Conservation (phyloP, 2,797 vertebrate species). For the Sebastes matsubarae region DNA sequence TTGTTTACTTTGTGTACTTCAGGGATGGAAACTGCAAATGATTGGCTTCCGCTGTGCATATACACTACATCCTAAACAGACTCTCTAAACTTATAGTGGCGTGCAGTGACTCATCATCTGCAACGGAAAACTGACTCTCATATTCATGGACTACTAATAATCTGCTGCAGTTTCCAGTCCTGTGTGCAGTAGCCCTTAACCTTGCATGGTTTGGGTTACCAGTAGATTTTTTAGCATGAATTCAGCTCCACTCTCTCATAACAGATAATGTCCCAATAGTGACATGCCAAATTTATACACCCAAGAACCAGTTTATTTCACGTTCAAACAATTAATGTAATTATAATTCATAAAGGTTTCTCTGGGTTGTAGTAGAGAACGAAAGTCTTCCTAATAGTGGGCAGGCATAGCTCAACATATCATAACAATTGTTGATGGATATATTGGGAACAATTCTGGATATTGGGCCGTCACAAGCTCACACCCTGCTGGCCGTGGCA, state of each 20-base stretch:
- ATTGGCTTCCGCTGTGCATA: background rate
- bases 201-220: slow-evolving; percentile 71
- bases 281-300: background rate
- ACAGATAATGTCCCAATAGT: background rate
- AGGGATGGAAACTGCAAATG: slow-evolving; percentile 45
- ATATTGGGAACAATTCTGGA: no score
- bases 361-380: background rate
- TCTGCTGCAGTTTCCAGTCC: slow-evolving; percentile 59
- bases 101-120: slow-evolving; percentile 10
- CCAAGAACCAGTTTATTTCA: background rate
- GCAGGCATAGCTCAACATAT: no score
- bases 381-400: background rate
- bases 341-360: background rate
- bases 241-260: background rate
- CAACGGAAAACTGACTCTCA: background rate
- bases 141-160: background rate
- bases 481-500: no score
- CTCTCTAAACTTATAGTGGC: background rate
- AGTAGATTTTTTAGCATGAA: slow-evolving; percentile 56
- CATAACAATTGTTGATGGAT: no score
- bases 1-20: slow-evolving; percentile 1
- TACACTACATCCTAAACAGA: background rate
- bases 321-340: background rate
- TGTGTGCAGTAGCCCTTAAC: slow-evolving; percentile 56
- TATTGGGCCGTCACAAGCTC: no score